These are phyloP conservation scores for Miniopterus natalensis DNA, from an alignment of 2,113 vertebrate genomes.

Conservation along the genomic window DNA sequence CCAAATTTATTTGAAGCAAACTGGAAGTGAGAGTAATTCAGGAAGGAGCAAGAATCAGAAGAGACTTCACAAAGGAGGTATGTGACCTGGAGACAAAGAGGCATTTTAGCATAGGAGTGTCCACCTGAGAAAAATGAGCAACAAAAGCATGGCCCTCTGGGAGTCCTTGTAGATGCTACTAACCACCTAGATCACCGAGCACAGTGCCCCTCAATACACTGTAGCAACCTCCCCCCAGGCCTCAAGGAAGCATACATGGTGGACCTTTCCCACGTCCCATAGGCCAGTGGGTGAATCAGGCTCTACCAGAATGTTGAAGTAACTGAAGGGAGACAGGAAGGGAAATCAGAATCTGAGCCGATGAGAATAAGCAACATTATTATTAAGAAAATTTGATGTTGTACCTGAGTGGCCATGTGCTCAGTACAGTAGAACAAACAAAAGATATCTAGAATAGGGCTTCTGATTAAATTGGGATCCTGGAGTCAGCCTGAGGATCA, in stretches of 20 bases:
- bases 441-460: background rate
- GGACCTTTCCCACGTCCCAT: background rate
- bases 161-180: background rate
- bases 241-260: background rate
- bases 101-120: background rate
- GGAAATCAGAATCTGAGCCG: background rate
- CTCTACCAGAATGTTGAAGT: background rate
- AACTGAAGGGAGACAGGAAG: background rate
- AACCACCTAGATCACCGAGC: background rate
- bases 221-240: background rate
- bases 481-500: background rate
- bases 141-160: background rate
- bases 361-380: background rate
- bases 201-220: background rate
- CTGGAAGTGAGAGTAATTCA: background rate
- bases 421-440: background rate
- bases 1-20: background rate
- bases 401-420: background rate
- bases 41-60: background rate
- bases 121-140: background rate
- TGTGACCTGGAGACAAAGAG: background rate
- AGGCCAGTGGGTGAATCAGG: background rate
- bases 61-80: background rate
- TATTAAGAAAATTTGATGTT: background rate
- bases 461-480: background rate